These are phyloP conservation scores for Gymnocheta viridis DNA, from an alignment of 2,888 invertebrate species.

Conservation along the genomic window DNA sequence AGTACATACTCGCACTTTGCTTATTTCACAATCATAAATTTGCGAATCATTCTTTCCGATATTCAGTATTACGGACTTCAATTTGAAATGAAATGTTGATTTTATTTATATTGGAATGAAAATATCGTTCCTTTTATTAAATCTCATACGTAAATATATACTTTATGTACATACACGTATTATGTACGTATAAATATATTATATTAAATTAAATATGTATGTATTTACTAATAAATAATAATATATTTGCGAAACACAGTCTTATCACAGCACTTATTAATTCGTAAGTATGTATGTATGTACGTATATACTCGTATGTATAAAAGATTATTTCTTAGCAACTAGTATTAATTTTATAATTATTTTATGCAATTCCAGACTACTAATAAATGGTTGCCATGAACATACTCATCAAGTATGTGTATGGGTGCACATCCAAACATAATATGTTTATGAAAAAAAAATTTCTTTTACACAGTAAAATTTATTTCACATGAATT, in stretches of 20 bases:
- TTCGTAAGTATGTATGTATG: not conserved
- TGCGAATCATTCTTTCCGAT: not conserved
- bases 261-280: constrained; percentile 62
- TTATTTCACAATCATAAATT: constrained; percentile 10
- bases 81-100: not conserved
- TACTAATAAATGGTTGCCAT: not conserved
- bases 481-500: constrained; percentile 68
- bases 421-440: not conserved
- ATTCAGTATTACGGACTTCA: not conserved
- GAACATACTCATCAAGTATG: not conserved
- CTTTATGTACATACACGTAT: too few relatives aligned
- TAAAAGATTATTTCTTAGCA: not conserved
- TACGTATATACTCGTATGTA: not conserved
- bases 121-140: constrained; percentile 11
- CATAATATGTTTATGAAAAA: not conserved
- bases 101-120: not conserved
- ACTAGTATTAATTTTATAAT: not conserved
- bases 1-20: not conserved
- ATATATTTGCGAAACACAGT: constrained; percentile 47
- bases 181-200: too few relatives aligned
- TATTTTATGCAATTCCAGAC: not conserved
- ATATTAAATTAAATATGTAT: constrained; percentile 12
- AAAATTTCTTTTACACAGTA: not conserved
- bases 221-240: constrained; percentile 4
- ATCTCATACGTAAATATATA: too few relatives aligned